Base-by-base conservation (phyloP, 2,888 invertebrate genomes). In the Oscheius sp. region DNA sequence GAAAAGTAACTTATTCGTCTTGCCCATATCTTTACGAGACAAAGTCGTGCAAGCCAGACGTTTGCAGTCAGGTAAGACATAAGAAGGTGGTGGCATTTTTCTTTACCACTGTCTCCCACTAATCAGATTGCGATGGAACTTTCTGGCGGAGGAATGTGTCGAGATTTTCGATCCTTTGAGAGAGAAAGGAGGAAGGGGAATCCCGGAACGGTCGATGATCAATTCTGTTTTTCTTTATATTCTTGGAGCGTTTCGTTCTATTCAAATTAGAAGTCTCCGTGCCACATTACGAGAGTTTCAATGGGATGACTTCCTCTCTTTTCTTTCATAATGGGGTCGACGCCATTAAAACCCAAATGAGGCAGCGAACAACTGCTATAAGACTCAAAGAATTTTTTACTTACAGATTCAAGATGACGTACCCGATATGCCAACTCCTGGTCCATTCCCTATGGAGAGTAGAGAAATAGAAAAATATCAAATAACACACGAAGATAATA, bases 21-120 rank as follows among this genome's bases (percentile, higher is more conserved):
- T 77, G 76, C 39, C 76, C 76, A 3, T 71, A 74, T 65, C 57
- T 77, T 12, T 77, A 77, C 64, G 76, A 77, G 55, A 73, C 72
- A 3, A 58, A 45, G 48, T 20, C 53, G 0, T 68, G 68, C 20
- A 33, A 27, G 37, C 34, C 50, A 23, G 2, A 6, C 4, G 12
- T 46, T 17, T 57, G 65, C 12, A 29, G n/a, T 2, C 34, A 50
- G 25, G 65, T 53, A 25, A 3, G 66, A 55, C 5, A n/a, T n/a
- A n/a, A n/a, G n/a, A n/a, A n/a, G n/a, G n/a, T n/a, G n/a, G n/a
- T n/a, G n/a, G n/a, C n/a, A n/a, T n/a, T n/a, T n/a, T n/a, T n/a
- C n/a, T n/a, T n/a, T n/a, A n/a, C n/a, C n/a, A n/a, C n/a, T n/a
- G n/a, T n/a, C n/a, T n/a, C n/a, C n/a, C n/a, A n/a, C n/a, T n/a